Conservation (phyloP, 2,797 vertebrate genomes). For the Crenuchus spilurus region DNA sequence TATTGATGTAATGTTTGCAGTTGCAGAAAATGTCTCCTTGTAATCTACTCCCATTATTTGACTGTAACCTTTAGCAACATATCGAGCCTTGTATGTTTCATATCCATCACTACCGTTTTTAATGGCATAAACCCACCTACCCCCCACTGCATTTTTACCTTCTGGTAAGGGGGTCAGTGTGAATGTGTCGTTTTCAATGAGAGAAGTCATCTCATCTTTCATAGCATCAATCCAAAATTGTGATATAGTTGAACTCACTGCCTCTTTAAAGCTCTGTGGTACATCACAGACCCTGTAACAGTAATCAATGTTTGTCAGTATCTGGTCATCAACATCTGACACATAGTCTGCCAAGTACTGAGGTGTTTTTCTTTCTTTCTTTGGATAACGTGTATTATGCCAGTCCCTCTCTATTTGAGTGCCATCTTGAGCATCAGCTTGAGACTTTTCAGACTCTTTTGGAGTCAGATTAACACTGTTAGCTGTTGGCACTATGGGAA, state of each 20-base stretch:
- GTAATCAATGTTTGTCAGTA: constrained; percentile 1
- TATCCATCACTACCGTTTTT: background rate
- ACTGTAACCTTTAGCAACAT: constrained; percentile 1
- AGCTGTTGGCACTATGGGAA: background rate
- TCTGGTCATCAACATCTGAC: constrained; percentile 4
- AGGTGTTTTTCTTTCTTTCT: constrained; percentile 3
- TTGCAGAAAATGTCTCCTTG: background rate
- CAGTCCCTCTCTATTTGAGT: background rate
- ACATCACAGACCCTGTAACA: constrained; percentile 29
- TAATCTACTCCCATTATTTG: background rate
- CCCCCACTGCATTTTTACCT: background rate
- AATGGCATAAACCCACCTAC: constrained; percentile 1
- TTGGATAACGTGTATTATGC: background rate
- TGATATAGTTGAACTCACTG: constrained; percentile 20
- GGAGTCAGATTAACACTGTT: too few species aligned
- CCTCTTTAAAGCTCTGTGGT: constrained; percentile 15
- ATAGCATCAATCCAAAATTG: constrained; percentile 20
- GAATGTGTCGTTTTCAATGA: background rate
- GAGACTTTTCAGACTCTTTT: too few species aligned
- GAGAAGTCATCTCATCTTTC: constrained; percentile 25
- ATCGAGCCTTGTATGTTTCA: background rate
- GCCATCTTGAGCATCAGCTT: background rate
- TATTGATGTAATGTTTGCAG: background rate
- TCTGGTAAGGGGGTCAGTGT: background rate
- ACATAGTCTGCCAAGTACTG: constrained; percentile 18